Conservation (phyloP, 2,888 invertebrate genomes). For the Drosophila siamana region DNA sequence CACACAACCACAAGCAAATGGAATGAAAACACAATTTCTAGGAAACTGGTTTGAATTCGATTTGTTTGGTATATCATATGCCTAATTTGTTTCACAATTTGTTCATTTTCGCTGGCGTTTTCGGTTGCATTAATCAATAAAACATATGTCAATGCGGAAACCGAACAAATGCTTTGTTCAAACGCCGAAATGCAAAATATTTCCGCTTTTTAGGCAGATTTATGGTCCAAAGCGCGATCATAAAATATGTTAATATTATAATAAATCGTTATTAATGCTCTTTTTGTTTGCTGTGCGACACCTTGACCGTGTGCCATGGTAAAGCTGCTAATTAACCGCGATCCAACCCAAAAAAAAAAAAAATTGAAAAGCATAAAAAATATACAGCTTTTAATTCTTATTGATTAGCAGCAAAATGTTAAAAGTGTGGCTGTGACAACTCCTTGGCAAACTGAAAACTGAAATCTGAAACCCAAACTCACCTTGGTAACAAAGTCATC, state of each 20-base stretch:
- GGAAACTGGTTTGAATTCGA: slow-evolving; percentile 15
- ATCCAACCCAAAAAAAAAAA: slow-evolving; percentile 1
- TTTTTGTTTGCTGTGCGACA: slow-evolving; percentile 3
- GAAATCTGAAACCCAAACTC: slow-evolving; percentile 28
- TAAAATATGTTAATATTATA: slow-evolving; percentile 13
- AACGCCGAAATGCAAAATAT: slow-evolving; percentile 22
- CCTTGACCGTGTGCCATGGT: slow-evolving; percentile 49
- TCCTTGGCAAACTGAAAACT: not conserved
- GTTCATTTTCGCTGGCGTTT: not conserved
- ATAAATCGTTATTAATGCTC: slow-evolving; percentile 1
- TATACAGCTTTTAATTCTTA: not conserved
- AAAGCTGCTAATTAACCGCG: slow-evolving; percentile 46
- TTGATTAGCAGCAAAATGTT: slow-evolving; percentile 44
- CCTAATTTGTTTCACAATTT: not conserved
- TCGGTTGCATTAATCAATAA: slow-evolving; percentile 3
- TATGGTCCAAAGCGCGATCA: not conserved
- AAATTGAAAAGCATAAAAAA: slow-evolving; percentile 3
- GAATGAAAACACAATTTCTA: not conserved
- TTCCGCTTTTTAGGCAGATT: slow-evolving; percentile 40
- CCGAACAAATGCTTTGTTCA: not conserved
- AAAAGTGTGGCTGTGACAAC: slow-evolving; percentile 17
- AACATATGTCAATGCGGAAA: slow-evolving; percentile 20
- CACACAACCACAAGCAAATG: not conserved
- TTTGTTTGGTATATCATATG: not conserved
- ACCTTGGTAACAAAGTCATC: slow-evolving; percentile 76